Conservation (phyloP, 2,113 vertebrate species). For the Tetrax tetrax region DNA sequence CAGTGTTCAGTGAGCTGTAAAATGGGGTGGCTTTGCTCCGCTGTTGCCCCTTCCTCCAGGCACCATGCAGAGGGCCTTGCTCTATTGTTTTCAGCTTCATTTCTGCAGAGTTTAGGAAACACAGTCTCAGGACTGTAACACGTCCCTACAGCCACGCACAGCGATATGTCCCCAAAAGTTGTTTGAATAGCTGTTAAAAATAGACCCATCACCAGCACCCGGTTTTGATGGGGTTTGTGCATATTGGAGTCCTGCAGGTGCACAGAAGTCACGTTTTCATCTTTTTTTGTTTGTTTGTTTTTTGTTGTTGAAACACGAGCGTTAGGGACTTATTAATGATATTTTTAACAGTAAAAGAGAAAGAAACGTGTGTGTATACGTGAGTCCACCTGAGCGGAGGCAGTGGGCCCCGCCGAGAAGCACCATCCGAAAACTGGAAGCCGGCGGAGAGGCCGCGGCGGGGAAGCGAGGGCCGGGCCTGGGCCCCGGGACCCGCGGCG, state of each 20-base stretch:
- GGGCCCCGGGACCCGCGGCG: background rate
- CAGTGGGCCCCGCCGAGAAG: background rate
- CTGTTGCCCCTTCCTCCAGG: background rate
- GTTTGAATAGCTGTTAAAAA: background rate
- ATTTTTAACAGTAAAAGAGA: background rate
- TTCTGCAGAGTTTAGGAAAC: background rate
- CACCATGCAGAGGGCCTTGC: background rate
- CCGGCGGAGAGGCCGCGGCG: no score
- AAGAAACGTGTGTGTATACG: accelerated
- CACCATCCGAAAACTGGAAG: background rate
- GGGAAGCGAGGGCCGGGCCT: no score
- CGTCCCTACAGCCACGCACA: accelerated
- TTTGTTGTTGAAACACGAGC: background rate
- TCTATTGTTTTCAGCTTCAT: background rate
- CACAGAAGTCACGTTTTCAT: background rate
- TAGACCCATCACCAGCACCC: background rate
- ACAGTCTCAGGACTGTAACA: background rate
- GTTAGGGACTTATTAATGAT: background rate
- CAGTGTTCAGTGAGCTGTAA: background rate
- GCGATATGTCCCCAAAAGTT: accelerated
- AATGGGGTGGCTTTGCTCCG: background rate
- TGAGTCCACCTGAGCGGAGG: accelerated
- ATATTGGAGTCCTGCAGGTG: background rate
- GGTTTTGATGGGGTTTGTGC: background rate
- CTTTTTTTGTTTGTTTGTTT: no score